Evolutionary conservation across 2,888 invertebrate genomes (phyloP), one percentile per base, ranked within the genome.

Genomic region (Hirtodrosophila alboralis): DNA sequence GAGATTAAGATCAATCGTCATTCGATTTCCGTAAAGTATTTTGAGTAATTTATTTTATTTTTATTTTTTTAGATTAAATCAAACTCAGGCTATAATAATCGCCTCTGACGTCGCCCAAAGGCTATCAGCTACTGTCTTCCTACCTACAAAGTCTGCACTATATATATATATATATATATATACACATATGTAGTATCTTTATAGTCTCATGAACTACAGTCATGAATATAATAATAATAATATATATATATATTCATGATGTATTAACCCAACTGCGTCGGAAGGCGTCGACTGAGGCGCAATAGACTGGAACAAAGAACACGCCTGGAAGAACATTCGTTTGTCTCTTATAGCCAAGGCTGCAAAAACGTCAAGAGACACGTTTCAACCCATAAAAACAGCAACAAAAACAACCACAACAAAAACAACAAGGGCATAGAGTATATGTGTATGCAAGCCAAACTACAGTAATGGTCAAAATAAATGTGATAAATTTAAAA

Each of bases 301-400:
- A 48, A 48, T 54, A 28, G 48, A 13, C 23, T 41, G 30, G 28
- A 64, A 64, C 48, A 64, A 23, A 44, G 49, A 44, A 44, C n/a
- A 18, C 18, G 18, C 18, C 18, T 18, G 18, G 18, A 18, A 18
- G 12, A 3, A 28, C 48, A 5, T 33, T 38, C 37, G 14, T 23
- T 48, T 23, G 9, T 7, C 12, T 18, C 7, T 34, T 10, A n/a
- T 18, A 26, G 18, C 5, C 18, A 18, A 18, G 18, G 18, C 18
- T 18, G 18, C n/a, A n/a, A n/a, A 18, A 18, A 18, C 18, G 18
- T 5, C 18, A 18, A n/a, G n/a, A n/a, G n/a, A n/a, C n/a, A n/a
- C n/a, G n/a, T n/a, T n/a, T n/a, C n/a, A n/a, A n/a, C n/a, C n/a
- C n/a, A n/a, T n/a, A n/a, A n/a, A n/a, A n/a, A n/a, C n/a, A n/a